Percentiles rank a stretch among this genome's conserved stretches.
These are phyloP conservation scores for Mustelus asterias DNA, from an alignment of 2,113 vertebrate species.

Conservation along the genomic window DNA sequence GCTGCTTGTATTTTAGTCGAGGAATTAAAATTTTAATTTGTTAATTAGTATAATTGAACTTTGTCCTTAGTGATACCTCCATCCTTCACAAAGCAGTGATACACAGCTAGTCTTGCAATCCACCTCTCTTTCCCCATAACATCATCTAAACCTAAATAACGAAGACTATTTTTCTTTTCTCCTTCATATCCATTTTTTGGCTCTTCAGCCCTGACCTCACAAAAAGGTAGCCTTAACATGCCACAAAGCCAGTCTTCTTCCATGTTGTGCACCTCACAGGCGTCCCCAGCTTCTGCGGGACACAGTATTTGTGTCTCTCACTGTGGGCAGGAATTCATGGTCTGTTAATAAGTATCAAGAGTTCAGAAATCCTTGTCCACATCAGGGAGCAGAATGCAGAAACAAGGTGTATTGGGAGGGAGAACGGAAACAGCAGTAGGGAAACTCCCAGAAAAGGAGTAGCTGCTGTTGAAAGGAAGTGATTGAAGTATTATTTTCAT, in stretches of 20 bases:
- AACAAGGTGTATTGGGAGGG: neutral
- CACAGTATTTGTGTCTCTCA: neutral
- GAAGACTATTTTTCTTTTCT: neutral
- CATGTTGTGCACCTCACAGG: neutral
- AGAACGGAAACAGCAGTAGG: neutral
- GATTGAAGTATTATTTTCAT: neutral
- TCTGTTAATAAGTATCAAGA: neutral
- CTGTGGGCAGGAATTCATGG: neutral
- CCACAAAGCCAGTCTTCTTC: neutral
- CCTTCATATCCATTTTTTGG: neutral
- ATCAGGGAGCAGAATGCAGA: neutral
- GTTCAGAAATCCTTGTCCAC: neutral
- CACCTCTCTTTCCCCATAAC: neutral
- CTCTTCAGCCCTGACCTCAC: neutral
- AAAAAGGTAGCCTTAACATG: neutral
- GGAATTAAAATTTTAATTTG: neutral
- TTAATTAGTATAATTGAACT: neutral
- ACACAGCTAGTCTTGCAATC: neutral
- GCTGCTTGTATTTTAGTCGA: neutral
- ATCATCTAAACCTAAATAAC: neutral
- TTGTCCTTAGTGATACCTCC: neutral
- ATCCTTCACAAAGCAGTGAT: neutral
- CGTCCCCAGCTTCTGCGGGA: neutral
- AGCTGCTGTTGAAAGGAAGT: neutral
- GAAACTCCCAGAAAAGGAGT: neutral